Percentiles rank a stretch among this genome's conserved stretches.
phyloP scores from a whole-genome alignment of 1,140 invertebrate genomes.

The Sinella curviseta region DNA sequence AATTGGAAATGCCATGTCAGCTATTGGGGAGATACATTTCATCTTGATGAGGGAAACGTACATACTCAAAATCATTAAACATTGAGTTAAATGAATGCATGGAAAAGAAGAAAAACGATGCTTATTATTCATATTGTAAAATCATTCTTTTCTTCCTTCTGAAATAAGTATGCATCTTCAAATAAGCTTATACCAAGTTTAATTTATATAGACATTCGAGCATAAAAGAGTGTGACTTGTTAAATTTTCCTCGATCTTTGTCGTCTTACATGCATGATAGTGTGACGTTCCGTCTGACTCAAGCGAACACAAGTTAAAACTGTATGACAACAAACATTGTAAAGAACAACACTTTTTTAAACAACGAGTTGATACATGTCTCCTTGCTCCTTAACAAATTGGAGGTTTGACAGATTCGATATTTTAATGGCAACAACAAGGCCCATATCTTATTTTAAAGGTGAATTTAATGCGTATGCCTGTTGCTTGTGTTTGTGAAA shows the following conservation, averaged over 20 bases:
- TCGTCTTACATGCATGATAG: neutral
- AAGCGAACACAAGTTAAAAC: neutral
- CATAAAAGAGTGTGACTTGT: neutral
- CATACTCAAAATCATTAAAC: neutral
- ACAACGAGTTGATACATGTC: conserved; percentile 11
- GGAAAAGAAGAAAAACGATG: too few species aligned
- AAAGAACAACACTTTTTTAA: neutral
- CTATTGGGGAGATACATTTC: neutral
- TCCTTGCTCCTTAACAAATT: conserved; percentile 16
- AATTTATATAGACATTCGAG: neutral
- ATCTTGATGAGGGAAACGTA: conserved; percentile 8
- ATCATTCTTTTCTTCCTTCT: neutral
- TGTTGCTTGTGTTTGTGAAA: neutral
- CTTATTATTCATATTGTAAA: too few species aligned
- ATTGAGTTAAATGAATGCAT: neutral
- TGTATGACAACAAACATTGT: neutral
- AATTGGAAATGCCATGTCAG: conserved; percentile 17
- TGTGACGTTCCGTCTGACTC: too few species aligned
- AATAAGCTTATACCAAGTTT: too few species aligned
- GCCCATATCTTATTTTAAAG: neutral
- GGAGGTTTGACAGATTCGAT: conserved; percentile 26
- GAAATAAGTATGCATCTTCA: neutral
- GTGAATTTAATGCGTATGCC: neutral
- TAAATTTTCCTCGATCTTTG: conserved; percentile 3
- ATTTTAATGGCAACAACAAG: conserved; percentile 18